Base-by-base conservation (phyloP, 2,113 vertebrate genomes). In the Salvelinus namaycush region DNA sequence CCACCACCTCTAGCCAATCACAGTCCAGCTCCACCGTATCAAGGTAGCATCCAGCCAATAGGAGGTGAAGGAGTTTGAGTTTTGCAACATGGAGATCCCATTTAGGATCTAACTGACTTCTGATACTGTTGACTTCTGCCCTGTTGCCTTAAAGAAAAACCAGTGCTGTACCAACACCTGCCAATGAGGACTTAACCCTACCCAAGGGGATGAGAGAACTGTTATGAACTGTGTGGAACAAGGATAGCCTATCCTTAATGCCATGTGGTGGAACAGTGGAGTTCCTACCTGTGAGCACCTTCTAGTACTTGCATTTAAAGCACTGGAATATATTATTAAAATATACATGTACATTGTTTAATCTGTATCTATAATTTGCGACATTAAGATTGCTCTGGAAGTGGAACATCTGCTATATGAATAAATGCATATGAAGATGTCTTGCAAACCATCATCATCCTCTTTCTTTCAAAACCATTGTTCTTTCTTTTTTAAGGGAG, bases 1-100 rank as follows among this genome's bases (percentile, higher is more conserved):
- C 98, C 83, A 97, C 96, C 64, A 94, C 95, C 75, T 99, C 97
- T 75, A 94, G 91, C 93, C 96, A 97, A 87, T 99, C 97, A 2
- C 94, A 97, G 51, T 89, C 93, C 91, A 96, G 96, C 90, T 99
- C 97, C 87, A 95, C 93, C 88, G 78, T 96, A 87, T 99, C 97
- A 85, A 97, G 96, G 94, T 99, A 98, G 95, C 85, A 59, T 67
- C 76, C 24, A 54, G 27, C 34, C 79, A 70, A 74, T 48, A 27
- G 73, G 68, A 34, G 31, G 51, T 65, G 29, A n/a, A 75, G 67
- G n/a, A 26, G 0, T 24, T 8, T 39, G n/a, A 68, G 49, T 24
- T 62, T 69, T 7, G 66, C 48, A 51, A 31, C 12, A 44, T 77
- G 62, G 59, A 62, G 59, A 62, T 62, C 20, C 59, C 59, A 22